Conservation (phyloP, 2,113 vertebrate genomes). For the Pelobates fuscus region DNA sequence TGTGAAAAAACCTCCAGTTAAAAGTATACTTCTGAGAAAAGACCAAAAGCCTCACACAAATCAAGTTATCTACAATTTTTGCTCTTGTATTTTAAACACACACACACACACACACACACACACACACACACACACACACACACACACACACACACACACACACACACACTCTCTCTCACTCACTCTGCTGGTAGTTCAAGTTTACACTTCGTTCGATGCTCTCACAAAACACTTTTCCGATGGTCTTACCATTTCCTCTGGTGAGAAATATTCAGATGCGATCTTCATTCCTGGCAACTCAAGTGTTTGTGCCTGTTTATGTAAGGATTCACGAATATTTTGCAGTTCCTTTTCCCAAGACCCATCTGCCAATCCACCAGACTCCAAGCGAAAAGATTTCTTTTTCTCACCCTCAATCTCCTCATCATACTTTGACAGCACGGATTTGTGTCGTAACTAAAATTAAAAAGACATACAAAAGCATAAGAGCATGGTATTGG, state of each 20-base stretch:
- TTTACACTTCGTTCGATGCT: too few relatives aligned
- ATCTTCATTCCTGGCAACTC: slow-evolving; percentile 68
- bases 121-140: too few relatives aligned
- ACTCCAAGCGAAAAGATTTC: slow-evolving; percentile 77
- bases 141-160: too few relatives aligned
- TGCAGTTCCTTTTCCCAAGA: slow-evolving; percentile 80
- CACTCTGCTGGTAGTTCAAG: too few relatives aligned
- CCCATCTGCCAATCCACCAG: slow-evolving; percentile 74
- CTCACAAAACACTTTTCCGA: background rate
- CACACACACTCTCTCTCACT: too few relatives aligned
- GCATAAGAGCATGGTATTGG: background rate
- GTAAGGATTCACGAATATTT: slow-evolving; percentile 75
- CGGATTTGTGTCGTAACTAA: slow-evolving; percentile 70
- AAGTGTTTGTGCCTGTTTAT: slow-evolving; percentile 79
- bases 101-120: too few relatives aligned
- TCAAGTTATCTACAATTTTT: too few relatives aligned
- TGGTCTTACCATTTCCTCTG: slow-evolving; percentile 80
- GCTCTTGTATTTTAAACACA: too few relatives aligned
- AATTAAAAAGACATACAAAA: background rate
- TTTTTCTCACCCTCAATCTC: slow-evolving; percentile 88
- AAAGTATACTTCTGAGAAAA: too few relatives aligned
- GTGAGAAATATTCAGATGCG: slow-evolving; percentile 83
- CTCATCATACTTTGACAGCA: slow-evolving; percentile 87
- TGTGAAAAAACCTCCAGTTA: too few relatives aligned
- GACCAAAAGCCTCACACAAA: too few relatives aligned